A percentile compares a stretch with the other conserved stretches of the same genome.
Conservation (phyloP, 2,797 vertebrate genomes). For the Oreortyx pictus region DNA sequence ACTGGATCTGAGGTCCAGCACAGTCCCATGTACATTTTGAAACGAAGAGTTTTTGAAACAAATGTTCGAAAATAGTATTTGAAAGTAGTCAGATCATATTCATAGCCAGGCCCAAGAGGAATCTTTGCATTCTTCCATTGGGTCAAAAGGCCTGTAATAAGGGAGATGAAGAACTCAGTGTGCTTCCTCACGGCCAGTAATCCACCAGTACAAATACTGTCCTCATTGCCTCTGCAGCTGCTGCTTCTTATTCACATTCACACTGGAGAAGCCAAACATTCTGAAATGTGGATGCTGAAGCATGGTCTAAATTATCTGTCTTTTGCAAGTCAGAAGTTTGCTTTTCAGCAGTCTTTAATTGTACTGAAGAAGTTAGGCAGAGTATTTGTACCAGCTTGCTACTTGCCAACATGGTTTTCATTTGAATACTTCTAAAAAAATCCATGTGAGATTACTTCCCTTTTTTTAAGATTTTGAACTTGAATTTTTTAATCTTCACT, state of each 20-base stretch:
- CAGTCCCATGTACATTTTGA: neutral
- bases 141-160: neutral
- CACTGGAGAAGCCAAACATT: slow-evolving; percentile 8
- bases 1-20: neutral
- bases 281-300: neutral
- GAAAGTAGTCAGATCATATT: neutral
- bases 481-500: slow-evolving; percentile 11
- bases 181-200: neutral
- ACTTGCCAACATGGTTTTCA: slow-evolving; percentile 46
- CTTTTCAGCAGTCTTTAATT: slow-evolving; percentile 63
- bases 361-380: slow-evolving; percentile 33
- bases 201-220: neutral
- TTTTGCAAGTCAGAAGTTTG: slow-evolving; percentile 56
- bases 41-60: neutral
- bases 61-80: neutral
- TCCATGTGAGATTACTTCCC: neutral
- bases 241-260: neutral
- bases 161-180: neutral
- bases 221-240: neutral
- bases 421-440: neutral
- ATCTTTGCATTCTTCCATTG: neutral
- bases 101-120: neutral
- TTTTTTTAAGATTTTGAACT: slow-evolving; percentile 16
- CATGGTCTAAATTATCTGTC: slow-evolving; percentile 59
- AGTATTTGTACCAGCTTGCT: slow-evolving; percentile 46